Evolutionary conservation across 2,113 vertebrate genomes (phyloP), one percentile per base, ranked within the genome.

Genomic region (Ailurus styani): DNA sequence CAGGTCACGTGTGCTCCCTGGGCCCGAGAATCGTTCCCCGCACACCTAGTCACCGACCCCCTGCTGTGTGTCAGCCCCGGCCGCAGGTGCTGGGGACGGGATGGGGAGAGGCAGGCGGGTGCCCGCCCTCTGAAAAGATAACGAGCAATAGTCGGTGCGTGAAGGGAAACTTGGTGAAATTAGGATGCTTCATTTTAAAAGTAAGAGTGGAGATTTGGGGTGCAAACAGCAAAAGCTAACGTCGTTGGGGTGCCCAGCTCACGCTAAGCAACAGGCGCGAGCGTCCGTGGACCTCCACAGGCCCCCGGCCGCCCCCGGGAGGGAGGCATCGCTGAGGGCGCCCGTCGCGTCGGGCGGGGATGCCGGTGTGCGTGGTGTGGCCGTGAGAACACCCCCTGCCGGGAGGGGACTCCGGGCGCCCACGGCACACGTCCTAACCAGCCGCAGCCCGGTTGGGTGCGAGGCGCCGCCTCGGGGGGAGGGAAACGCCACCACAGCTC

Each of bases 11-110:
- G 34, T 68, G 66, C 66, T 68, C 37, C 66, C 66, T 37, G 66
- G 34, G 66, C 66, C 34, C 4, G 18, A 37, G 66, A 17, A 13
- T 8, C 34, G 6, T 15, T 29, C 7, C n/a, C n/a, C n/a, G n/a
- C n/a, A 17, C 6, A 10, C 29, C 27, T 7, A 29, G 27, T 20
- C 55, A 15, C 2, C 7, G 9, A 75, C 42, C 34, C 57, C 64
- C 64, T 52, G 0, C 64, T 10, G 0, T 31, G 13, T 50, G 45
- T n/a, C 45, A 54, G 60, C 23, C 29, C 12, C 0, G 0, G 60
- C 29, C 37, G 47, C 25, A 5, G 21, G 55, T 8, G 6, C 57
- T 75, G 40, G 34, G 29, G 27, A 29, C 27, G 25, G 4, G 5
- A 52, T 1, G 0, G 10, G 70, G 55, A 29, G 37, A 47, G 40